Conservation (phyloP, 1,140 invertebrate genomes). For the Anoplolepis gracilipes region DNA sequence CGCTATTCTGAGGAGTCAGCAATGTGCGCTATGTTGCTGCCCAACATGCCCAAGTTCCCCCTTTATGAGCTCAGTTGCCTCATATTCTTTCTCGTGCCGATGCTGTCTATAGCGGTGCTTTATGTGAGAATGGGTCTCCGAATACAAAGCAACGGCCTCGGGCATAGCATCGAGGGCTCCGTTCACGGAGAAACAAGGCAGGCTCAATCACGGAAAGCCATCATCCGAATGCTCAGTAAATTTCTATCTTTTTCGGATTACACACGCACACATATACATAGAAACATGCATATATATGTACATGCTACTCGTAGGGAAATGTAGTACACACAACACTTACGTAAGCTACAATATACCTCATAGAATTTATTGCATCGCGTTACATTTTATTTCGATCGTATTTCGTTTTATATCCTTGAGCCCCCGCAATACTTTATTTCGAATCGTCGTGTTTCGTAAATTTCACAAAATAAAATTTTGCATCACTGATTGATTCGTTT, state of each 20-base stretch:
- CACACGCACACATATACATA: too few species aligned
- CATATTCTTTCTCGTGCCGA: too few species aligned
- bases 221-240: conserved; percentile 94
- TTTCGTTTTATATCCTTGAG: not conserved
- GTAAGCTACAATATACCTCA: not conserved
- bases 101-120: conserved; percentile 91
- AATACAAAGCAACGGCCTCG: conserved; percentile 87
- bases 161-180: conserved; percentile 86
- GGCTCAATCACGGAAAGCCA: conserved; percentile 90
- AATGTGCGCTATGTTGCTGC: conserved; percentile 90
- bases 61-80: too few species aligned
- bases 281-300: too few species aligned
- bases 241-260: conserved; percentile 18
- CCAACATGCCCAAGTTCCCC: conserved; percentile 84
- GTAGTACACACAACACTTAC: not conserved
- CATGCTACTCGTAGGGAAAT: not conserved
- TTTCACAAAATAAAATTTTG: not conserved
- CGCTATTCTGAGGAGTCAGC: conserved; percentile 89
- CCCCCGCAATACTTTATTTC: not conserved
- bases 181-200: conserved; percentile 89
- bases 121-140: conserved; percentile 92
- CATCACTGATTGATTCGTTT: not conserved
- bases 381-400: not conserved
- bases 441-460: conserved; percentile 1
- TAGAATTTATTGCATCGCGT: not conserved